Evolutionary conservation across 2,113 vertebrate species (phyloP), one percentile per base, ranked within the genome.

Genomic region (Megaceryle torquata): DNA sequence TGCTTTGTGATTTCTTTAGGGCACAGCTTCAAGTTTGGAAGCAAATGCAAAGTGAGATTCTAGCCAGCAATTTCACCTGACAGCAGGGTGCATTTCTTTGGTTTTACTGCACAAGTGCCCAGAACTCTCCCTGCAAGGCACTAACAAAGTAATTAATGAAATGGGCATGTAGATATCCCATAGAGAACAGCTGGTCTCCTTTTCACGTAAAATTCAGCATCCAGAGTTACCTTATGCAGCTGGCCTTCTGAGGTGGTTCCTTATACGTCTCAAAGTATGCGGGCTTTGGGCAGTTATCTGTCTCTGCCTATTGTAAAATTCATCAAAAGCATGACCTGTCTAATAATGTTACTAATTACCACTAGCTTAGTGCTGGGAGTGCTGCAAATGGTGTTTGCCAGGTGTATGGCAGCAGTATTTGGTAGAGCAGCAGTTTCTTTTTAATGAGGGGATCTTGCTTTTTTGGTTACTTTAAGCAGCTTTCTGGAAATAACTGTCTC

Each of bases 1-100:
- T 90, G 72, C 86, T 81, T 93, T 96, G 90, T 88, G 72, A 82
- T 94, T 96, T 91, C 88, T 88, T 56, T 53, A 91, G 76, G 69
- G 56, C 65, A 68, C 15, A 57, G 77, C 83, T 93, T 93, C 86
- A 92, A 92, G 72, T 77, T 78, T 90, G 82, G 82, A 93, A 95
- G 86, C 72, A 75, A 88, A 95, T 48, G 72, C 90, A 78, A 86
- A 87, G 54, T 1, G 59, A 86, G 68, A 78, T 90, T 81, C 64
- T 75, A 90, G 85, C 88, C 90, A 74, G 76, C 7, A 6, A 75
- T 86, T 93, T 82, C 86, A 94, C 85, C 72, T 81, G 93, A 69
- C 76, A 88, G 90, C 72, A 68, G 88, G 93, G 72, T 64, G 86
- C 39, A 60, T 91, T 95, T 88, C 71, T 86, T 63, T 43, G 69